Base-by-base conservation (phyloP, 2,113 vertebrate species). In the Pygoscelis adeliae region DNA sequence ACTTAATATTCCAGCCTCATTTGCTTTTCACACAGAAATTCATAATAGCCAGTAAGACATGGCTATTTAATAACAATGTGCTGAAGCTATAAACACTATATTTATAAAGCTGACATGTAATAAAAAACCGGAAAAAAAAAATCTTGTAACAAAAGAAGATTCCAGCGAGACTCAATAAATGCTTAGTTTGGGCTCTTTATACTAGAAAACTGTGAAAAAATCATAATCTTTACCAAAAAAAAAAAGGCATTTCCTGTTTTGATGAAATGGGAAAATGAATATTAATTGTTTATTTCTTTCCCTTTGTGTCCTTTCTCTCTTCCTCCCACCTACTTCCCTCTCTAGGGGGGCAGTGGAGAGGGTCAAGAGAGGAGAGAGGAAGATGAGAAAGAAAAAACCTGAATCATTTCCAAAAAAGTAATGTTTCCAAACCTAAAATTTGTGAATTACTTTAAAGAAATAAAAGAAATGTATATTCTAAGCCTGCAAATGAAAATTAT, bases 21-120 rank as follows among this genome's bases (percentile, higher is more conserved):
- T 96, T 96, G 34, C 82, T 97, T 97, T 96, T 73, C 32, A 90
- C 56, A 82, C 27, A 83, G 34, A 84, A 92, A 82, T 96, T 83
- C 29, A 9, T 90, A 93, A 74, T 18, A 72, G 30, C 29, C 52
- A 82, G 42, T 79, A 93, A 83, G 62, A 89, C 65, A 89, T 36
- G 17, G 15, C 30, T 92, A 84, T 78, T 92, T 86, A 94, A 97
- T 84, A 93, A 89, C 47, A 82, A 36, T 87, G n/a, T 77, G 15
- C 49, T 79, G 72, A 88, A 84, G 19, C 52, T 63, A 87, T 87
- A 94, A 96, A 95, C 63, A 74, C 21, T 72, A 10, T 82, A 81
- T 88, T 88, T 90, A 50, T 78, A 94, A 96, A 88, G 50, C 2
- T 80, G 72, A 38, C 38, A 40, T 15, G 36, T 62, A 93, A 71